Base-by-base conservation (phyloP, 2,113 vertebrate species). In the Neolamprologus fasciatus region DNA sequence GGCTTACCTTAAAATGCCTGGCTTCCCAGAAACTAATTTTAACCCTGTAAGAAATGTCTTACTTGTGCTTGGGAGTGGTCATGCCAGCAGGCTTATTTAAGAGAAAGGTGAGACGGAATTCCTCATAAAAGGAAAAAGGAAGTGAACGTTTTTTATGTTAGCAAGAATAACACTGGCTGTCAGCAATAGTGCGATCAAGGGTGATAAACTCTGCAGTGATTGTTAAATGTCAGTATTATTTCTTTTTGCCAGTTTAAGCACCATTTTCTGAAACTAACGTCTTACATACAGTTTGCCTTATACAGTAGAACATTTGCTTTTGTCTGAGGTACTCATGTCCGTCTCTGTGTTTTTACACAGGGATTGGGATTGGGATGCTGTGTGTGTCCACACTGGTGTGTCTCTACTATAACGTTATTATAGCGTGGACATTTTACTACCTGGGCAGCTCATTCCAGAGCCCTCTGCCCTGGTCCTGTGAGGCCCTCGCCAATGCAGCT, bases 401-500 rank as follows among this genome's bases (percentile, higher is more conserved):
- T 63, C 96, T 97, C n/a, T 97, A 97, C 92, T 97, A 97, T 86
- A 97, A 97, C 7, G 94, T 97, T 57, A 97, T 97, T 31, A 97
- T 97, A 33, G 97, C 97, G 1, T 97, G 97, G 97, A 97, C 97
- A 0, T 97, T 97, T 93, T 97, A 96, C 91, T 97, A 97, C 92
- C 95, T 97, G 93, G 95, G 95, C 61, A 97, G 95, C 90, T 97
- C 97, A 7, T 97, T 97, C 83, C 96, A 96, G 92, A 97, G 94
- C 88, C 97, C 97, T 1, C 91, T 97, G 88, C 97, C 97, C 26
- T 97, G 97, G 97, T 97, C 97, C 42, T 97, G 97, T 91, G 94
- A 97, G 0, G 96, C 96, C 26, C 2, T 89, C 2, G 86, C 91
- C 61, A 97, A 97, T 31, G 81, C 61, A 71, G 12, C 23, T 2